Base-by-base conservation (phyloP, 2,888 invertebrate species). In the Thelaira solivaga region DNA sequence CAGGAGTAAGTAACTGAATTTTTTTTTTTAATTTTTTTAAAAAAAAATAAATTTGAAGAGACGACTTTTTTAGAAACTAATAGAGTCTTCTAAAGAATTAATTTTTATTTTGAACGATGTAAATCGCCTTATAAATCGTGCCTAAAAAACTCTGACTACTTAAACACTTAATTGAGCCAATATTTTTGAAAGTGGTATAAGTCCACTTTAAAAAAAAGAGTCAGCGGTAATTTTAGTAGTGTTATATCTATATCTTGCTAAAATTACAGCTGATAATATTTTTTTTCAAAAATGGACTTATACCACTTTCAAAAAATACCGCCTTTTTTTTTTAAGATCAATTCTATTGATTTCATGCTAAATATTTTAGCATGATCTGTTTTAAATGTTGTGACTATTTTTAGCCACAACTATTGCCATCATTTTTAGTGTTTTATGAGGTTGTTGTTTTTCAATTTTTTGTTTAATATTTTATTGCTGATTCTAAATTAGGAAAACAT, bases 1-100 rank as follows among this genome's bases (percentile, higher is more conserved):
- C 86, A 86, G 86, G 86, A 85, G 86, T 85, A 83, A 85, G 84
- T 84, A 77, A 4, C 6, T 47, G 31, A 20, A 10, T 47, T 57
- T 13, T 49, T 20, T 26, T 55, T 57, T 8, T 10, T 41, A 1
- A 18, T 8, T 16, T 1, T 39, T 4, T 26, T n/a, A n/a, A n/a
- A n/a, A n/a, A n/a, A n/a, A n/a, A n/a, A n/a, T n/a, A 26, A 1
- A 22, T 36, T 57, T 57, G 3, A 13, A 13, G 31, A 31, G 2
- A 3, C 8, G 6, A 10, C 10, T 31, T 2, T 4, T 18, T 31
- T 10, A 6, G n/a, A n/a, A n/a, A n/a, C n/a, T n/a, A n/a, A n/a
- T n/a, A n/a, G n/a, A n/a, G n/a, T n/a, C n/a, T n/a, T n/a, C n/a
- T n/a, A n/a, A n/a, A n/a, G n/a, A n/a, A n/a, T n/a, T n/a, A n/a